A percentile compares a stretch with the other conserved stretches of the same genome.
Evolutionary conservation across 2,888 invertebrate genomes (phyloP).

Genomic region (Aporophyla lueneburgensis): DNA sequence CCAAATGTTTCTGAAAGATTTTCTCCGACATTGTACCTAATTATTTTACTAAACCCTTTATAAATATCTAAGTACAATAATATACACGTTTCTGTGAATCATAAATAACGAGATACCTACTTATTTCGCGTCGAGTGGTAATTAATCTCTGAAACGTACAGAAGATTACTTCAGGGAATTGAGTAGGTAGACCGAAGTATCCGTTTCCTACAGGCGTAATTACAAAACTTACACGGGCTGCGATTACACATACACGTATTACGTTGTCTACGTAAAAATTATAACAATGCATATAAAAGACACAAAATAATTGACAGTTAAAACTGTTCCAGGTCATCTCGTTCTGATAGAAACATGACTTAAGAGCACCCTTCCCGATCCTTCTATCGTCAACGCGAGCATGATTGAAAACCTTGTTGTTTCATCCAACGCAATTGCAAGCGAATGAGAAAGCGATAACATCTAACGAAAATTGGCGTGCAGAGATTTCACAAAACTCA

Average conservation of each 20-base stretch:
- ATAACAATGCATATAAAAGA: background rate
- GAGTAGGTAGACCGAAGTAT: conserved; percentile 47
- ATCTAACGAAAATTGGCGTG: too few species aligned
- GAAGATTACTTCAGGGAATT: conserved; percentile 65
- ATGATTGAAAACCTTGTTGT: too few species aligned
- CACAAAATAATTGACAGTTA: background rate
- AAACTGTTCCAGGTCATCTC: conserved; percentile 8
- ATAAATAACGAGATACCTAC: conserved; percentile 55
- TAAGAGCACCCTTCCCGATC: too few species aligned
- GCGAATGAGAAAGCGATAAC: too few species aligned
- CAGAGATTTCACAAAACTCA: too few species aligned
- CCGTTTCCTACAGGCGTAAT: conserved; percentile 30
- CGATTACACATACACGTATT: conserved; percentile 16
- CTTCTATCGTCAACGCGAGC: too few species aligned
- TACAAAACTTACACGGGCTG: conserved; percentile 55
- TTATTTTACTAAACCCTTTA: background rate
- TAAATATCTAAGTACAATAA: conserved; percentile 23
- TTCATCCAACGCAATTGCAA: too few species aligned
- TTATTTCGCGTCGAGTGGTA: conserved; percentile 53
- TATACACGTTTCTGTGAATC: conserved; percentile 34
- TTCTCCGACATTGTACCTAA: background rate
- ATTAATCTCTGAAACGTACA: conserved; percentile 60
- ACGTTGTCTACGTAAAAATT: background rate
- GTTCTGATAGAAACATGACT: background rate
- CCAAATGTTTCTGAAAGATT: background rate